phyloP scores from a whole-genome alignment of 2,797 vertebrate genomes.

The Hephaestus fuliginosus region DNA sequence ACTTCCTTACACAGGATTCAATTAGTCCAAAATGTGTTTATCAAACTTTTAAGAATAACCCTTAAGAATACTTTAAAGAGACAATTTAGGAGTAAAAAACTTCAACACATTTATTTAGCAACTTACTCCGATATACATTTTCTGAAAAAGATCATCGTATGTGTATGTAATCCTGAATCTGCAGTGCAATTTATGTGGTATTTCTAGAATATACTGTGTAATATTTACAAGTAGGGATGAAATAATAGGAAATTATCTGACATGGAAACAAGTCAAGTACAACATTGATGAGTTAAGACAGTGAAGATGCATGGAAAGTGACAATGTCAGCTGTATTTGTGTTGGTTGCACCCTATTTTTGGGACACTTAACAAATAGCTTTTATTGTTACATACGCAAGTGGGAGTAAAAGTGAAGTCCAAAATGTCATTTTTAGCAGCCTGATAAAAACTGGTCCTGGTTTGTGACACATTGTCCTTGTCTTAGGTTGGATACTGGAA shows the following conservation, averaged over 20 bases:
- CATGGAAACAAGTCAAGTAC: background rate
- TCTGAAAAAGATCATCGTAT: background rate
- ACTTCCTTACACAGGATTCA: background rate
- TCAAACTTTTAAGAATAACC: background rate
- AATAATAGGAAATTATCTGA: background rate
- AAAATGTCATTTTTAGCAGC: background rate
- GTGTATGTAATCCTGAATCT: background rate
- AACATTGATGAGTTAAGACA: background rate
- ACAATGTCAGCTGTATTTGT: background rate
- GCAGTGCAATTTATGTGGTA: background rate
- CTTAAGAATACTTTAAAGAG: no score
- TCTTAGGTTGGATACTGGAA: slow-evolving; percentile 98
- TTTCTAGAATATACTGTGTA: background rate
- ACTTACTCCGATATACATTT: no score
- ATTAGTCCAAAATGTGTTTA: background rate
- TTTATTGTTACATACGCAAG: background rate
- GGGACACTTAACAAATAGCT: background rate
- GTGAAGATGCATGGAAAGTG: background rate
- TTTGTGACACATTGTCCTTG: slow-evolving; percentile 9
- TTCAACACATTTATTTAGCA: no score
- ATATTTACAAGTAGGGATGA: background rate
- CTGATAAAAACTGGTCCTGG: background rate
- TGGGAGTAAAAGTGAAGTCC: background rate
- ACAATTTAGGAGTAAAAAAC: no score
- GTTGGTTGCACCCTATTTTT: background rate